Base-by-base conservation (phyloP, 2,888 invertebrate species). In the Chalcosyrphus nemorum region DNA sequence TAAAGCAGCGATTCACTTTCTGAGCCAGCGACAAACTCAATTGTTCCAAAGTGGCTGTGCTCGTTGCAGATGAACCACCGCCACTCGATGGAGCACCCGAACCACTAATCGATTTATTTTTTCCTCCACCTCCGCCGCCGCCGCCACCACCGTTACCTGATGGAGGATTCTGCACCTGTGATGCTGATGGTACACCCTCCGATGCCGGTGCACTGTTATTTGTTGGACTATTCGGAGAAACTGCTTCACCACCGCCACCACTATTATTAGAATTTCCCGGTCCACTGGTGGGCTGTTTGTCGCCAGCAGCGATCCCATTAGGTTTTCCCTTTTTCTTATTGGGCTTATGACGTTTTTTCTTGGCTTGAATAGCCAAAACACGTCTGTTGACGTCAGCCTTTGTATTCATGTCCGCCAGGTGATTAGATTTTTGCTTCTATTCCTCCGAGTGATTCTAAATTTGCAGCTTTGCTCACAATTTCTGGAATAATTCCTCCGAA, bases 301-400 rank as follows among this genome's bases (percentile, higher is more conserved):
- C 86, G 87, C 78, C 86, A 65, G 81, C 63, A 15, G 81, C 63
- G 19, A 86, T 86, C 68, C 93, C 94, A 91, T 94, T 94, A 88
- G 93, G 93, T 92, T 95, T 95, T 91, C 94, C 95, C 93, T 96
- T 96, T 93, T 96, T 96, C 92, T 96, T 96, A 88, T 94, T 95
- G 87, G 95, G 94, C 95, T 96, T 97, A 93, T 97, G 96, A 88
- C 97, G 94, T 92, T 97, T 97, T 93, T 97, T 97, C 93, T 97
- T 97, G 90, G 97, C 97, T 93, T 97, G 96, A 90, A 97, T 97
- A 91, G 96, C 96, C 92, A 97, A 93, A 92, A 97, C 96, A 92
- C 97, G 95, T 93, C 97, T 95, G 93, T 97, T 97, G 93, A 96
- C 96, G 93, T 97, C 97, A 93, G 95, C 95, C 94, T 96, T 96